These are phyloP conservation scores for Ivindomyrus marchei DNA, from an alignment of 2,113 vertebrate species.

Conservation along the genomic window DNA sequence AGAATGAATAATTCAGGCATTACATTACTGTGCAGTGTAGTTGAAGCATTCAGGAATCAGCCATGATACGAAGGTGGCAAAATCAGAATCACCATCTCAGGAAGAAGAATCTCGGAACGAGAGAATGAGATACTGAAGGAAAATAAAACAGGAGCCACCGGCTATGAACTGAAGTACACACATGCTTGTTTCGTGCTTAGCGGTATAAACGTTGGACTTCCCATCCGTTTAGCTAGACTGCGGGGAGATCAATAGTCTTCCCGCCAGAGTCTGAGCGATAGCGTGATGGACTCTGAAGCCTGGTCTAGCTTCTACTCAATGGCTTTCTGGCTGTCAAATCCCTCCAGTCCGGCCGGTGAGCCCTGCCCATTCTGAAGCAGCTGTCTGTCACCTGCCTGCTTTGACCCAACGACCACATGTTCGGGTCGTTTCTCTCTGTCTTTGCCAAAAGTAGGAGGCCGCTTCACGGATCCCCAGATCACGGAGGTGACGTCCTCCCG, in stretches of 20 bases:
- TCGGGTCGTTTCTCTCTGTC: background rate
- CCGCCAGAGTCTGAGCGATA: background rate
- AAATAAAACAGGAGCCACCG: constrained; percentile 19
- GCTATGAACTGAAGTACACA: constrained; percentile 31
- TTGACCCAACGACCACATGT: background rate
- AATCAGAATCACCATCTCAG: background rate
- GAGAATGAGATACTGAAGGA: constrained; percentile 20
- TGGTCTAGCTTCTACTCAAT: background rate
- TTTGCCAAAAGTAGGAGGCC: background rate
- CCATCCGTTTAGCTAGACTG: background rate
- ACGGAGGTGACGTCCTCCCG: constrained; percentile 61
- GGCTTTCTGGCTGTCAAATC: background rate
- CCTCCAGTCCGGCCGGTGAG: background rate
- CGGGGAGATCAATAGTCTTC: background rate
- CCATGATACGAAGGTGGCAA: constrained; percentile 15
- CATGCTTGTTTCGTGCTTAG: constrained; percentile 53
- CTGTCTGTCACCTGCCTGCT: background rate
- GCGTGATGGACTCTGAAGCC: background rate
- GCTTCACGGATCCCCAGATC: constrained; percentile 18
- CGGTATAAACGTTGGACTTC: background rate
- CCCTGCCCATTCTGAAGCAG: background rate
- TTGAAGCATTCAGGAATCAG: constrained; percentile 51
- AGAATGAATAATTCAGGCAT: constrained; percentile 34
- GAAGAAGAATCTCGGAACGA: constrained; percentile 29
- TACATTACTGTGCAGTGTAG: constrained; percentile 39